phyloP scores from a whole-genome alignment of 2,113 vertebrate genomes.

The Corythornis cristatus region DNA sequence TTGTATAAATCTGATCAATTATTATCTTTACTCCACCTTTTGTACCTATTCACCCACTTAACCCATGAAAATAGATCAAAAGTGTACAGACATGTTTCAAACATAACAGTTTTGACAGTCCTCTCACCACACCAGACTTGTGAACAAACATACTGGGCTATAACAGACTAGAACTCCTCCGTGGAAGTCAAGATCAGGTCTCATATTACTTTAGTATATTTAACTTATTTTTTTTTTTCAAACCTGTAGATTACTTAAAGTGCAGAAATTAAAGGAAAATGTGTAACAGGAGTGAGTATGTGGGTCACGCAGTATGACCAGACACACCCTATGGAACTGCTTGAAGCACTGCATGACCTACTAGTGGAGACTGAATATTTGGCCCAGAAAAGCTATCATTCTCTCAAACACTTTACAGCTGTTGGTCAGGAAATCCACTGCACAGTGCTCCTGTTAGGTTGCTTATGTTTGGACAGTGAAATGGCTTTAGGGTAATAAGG shows the following conservation, averaged over 20 bases:
- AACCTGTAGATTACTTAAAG: neutral
- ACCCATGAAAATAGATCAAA: neutral
- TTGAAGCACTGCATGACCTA: neutral
- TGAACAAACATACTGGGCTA: neutral
- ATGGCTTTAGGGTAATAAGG: neutral
- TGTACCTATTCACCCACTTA: neutral
- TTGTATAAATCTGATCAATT: neutral
- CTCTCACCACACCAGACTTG: neutral
- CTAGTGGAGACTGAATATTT: neutral
- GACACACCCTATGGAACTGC: accelerated
- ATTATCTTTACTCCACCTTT: neutral
- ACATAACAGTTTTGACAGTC: neutral
- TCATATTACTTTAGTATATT: neutral
- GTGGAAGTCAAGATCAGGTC: neutral
- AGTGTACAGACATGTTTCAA: neutral
- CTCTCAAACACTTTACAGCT: neutral
- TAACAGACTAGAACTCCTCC: neutral
- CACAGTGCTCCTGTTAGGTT: accelerated
- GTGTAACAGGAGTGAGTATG: accelerated
- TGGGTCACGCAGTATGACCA: neutral
- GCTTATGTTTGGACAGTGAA: neutral
- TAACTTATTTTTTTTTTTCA: neutral
- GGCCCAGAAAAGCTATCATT: neutral
- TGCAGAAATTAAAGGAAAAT: neutral
- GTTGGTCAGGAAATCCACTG: neutral